phyloP scores from a whole-genome alignment of 64 coral and sea anemone genomes.

The Montipora efflorescens region DNA sequence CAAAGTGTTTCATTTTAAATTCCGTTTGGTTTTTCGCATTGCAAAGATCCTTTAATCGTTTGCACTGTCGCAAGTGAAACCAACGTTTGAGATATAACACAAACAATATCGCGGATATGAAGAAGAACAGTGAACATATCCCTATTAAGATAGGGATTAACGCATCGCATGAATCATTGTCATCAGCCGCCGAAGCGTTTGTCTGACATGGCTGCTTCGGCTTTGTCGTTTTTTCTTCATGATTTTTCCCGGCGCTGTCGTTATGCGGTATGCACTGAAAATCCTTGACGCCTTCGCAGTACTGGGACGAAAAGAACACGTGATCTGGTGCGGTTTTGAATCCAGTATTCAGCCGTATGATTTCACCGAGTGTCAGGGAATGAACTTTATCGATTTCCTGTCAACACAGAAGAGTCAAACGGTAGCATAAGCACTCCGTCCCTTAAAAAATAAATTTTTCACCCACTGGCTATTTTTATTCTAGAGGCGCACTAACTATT shows the following conservation, averaged over 20 bases:
- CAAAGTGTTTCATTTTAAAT: not conserved
- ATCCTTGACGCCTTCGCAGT: slow-evolving; percentile 68
- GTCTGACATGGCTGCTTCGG: not conserved
- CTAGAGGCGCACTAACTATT: no score
- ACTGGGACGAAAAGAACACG: slow-evolving; percentile 75
- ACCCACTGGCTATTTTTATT: no score
- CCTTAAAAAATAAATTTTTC: no score
- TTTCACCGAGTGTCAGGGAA: slow-evolving; percentile 74
- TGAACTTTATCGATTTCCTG: slow-evolving; percentile 84
- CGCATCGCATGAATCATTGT: not conserved
- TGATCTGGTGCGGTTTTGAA: slow-evolving; percentile 74
- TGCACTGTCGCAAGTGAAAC: not conserved
- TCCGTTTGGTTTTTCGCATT: not conserved
- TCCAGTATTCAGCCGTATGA: slow-evolving; percentile 76
- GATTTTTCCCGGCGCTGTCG: not conserved
- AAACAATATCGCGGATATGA: not conserved
- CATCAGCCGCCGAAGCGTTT: not conserved
- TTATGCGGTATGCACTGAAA: slow-evolving; percentile 68
- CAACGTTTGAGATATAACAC: not conserved
- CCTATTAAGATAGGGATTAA: not conserved
- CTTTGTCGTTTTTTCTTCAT: not conserved
- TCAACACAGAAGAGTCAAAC: not conserved
- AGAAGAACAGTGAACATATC: not conserved
- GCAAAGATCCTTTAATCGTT: not conserved
- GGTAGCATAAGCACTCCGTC: not conserved